Evolutionary conservation across 2,113 vertebrate species (phyloP).

Genomic region (Tragelaphus strepsiceros): DNA sequence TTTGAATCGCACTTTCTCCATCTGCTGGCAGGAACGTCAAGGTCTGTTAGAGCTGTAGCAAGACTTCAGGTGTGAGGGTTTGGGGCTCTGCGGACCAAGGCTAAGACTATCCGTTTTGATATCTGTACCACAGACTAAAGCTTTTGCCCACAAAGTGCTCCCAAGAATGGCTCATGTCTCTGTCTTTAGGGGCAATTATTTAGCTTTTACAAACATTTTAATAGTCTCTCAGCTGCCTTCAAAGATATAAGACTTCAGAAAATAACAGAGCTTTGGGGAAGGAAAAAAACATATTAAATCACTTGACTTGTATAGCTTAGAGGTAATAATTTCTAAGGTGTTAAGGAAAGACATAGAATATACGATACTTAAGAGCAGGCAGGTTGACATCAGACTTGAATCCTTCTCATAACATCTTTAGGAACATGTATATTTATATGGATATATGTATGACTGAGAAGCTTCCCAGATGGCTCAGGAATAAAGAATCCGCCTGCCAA

Average conservation of each 20-base stretch:
- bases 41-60: background rate
- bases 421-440: background rate
- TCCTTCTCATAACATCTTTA: background rate
- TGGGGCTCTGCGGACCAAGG: background rate
- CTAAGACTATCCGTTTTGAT: background rate
- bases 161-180: background rate
- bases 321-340: background rate
- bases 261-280: conserved; percentile 43
- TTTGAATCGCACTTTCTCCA: background rate
- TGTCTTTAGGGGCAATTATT: background rate
- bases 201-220: conserved; percentile 62
- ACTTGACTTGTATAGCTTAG: background rate
- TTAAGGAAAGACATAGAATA: background rate
- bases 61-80: background rate
- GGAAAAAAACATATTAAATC: background rate
- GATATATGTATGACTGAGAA: background rate
- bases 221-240: conserved; percentile 7
- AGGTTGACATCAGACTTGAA: background rate
- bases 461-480: background rate
- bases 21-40: background rate
- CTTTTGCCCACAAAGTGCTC: background rate
- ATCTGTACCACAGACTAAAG: background rate
- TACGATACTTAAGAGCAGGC: background rate
- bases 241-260: conserved; percentile 51
- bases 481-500: background rate